These are phyloP conservation scores for Spermophilus dauricus DNA, from an alignment of 2,113 vertebrate species.

Conservation along the genomic window DNA sequence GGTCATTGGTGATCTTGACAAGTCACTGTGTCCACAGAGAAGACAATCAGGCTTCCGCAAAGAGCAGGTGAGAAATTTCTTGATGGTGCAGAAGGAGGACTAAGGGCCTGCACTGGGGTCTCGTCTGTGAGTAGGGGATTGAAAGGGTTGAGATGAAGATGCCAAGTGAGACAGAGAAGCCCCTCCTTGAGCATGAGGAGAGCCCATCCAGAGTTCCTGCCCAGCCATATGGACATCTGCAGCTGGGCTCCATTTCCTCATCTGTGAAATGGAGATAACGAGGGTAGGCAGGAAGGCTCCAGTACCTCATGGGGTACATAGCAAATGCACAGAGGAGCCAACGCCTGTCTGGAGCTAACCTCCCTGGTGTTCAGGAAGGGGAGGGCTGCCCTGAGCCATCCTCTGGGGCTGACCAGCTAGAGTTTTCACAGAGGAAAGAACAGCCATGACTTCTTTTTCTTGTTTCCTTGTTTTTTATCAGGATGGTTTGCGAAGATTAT, in stretches of 20 bases:
- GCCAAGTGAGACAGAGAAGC: not conserved
- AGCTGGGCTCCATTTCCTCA: fast-evolving
- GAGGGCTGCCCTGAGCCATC: not conserved
- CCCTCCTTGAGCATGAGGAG: not conserved
- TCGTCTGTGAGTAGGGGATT: not conserved
- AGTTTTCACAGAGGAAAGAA: not conserved
- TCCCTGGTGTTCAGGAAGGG: not conserved
- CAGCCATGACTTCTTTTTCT: constrained; percentile 36
- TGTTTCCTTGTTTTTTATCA: constrained; percentile 85
- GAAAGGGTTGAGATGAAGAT: not conserved
- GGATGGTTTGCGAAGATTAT: constrained; percentile 96
- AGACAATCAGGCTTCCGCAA: not conserved
- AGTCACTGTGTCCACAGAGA: not conserved
- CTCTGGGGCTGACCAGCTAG: too few species aligned
- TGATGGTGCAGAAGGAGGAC: not conserved
- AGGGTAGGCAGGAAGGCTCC: too few species aligned
- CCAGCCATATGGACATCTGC: fast-evolving
- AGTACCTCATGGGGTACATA: fast-evolving
- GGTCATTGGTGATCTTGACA: not conserved
- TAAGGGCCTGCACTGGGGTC: not conserved
- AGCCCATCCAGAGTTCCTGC: not conserved
- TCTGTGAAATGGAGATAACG: not conserved
- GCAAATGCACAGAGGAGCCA: not conserved
- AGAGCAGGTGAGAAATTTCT: not conserved
- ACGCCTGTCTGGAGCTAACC: not conserved